Base-by-base conservation (phyloP, 2,888 invertebrate species). In the Aphrophora alni region DNA sequence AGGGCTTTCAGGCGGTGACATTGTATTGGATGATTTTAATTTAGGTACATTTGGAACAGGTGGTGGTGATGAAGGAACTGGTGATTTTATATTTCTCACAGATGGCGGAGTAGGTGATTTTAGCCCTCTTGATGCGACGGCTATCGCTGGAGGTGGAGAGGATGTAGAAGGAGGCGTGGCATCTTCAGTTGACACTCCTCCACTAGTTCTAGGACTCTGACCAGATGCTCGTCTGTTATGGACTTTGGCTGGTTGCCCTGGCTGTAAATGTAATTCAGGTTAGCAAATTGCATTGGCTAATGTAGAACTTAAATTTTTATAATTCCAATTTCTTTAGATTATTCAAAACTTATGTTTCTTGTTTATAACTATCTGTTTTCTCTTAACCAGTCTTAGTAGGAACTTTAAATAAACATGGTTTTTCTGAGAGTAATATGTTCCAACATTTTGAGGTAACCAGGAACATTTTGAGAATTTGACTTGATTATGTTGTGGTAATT, bases 11-110 rank as follows among this genome's bases (percentile, higher is more conserved):
- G 84, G 83, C 7, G 78, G 78, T n/a, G 79, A 76, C 0, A 77
- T 10, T 0, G 87, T 86, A 51, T 87, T 86, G 7, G 88, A 87
- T 59, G 89, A 89, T 0, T 89, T 88, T 69, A 90, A 88, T 24
- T 89, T 89, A 5, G 88, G 87, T 7, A 89, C 88, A 28, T 89
- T 88, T 0, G 88, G 87, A 74, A 85, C 87, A 14, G 78, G 78
- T 21, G 78, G 78, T 28, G 75, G 75, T 28, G 71, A 71, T 12
- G 78, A 75, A 28, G 77, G 28, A n/a, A 75, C 27, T 38, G 77
- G 33, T 33, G 73, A 73, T 38, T 73, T 73, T 24, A 27, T 38
- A 38, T 24, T 33, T 12, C 33, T 25, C 8, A 21, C 21, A 26
- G 59, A 21, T 21, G 33, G 77, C 38, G 77, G 38, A 12, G 38